Evolutionary conservation across 2,888 invertebrate species (phyloP), one percentile per base, ranked within the genome.

Genomic region (Acleris cristana): DNA sequence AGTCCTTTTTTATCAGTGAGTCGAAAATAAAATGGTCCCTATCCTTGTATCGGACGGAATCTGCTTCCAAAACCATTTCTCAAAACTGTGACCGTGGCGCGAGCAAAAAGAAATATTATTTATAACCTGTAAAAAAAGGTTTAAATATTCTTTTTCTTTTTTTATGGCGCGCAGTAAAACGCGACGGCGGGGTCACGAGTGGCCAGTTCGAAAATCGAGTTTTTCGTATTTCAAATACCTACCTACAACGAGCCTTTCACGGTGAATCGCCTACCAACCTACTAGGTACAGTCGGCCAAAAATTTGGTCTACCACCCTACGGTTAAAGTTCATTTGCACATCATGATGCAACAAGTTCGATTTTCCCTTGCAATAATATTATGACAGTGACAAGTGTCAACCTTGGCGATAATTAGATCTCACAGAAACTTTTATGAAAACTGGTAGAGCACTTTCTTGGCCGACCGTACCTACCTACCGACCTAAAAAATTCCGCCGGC

Each of bases 81-180:
- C 70, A 70, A 70, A 64, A 62, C 64, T 49, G 55, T 55, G 64
- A 51, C 65, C 75, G 75, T 73, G 72, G 73, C 75, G 69, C 56
- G 77, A 76, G 75, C 78, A 80, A 84, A 80, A 83, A 82, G 79
- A 69, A 76, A 74, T 79, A 82, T 82, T 84, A 84, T 86, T 85
- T 85, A 85, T 82, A 82, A 79, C 81, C 76, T 78, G 34, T 83
- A 76, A 77, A 79, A 82, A 83, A 77, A 80, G 78, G 76, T 78
- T 79, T 78, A 69, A 71, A 72, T 73, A 77, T 73, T 72, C 67
- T 66, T 79, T 81, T 80, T 77, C 77, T 21, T 77, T 76, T 84
- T 86, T 85, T 85, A 83, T 75, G 81, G 79, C 72, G 72, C 77
- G 80, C 86, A 75, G 78, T 85, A 84, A 82, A 86, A 82, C 72